These are phyloP conservation scores for Campoplex nolae DNA, from an alignment of 2,888 invertebrate species.

Conservation along the genomic window DNA sequence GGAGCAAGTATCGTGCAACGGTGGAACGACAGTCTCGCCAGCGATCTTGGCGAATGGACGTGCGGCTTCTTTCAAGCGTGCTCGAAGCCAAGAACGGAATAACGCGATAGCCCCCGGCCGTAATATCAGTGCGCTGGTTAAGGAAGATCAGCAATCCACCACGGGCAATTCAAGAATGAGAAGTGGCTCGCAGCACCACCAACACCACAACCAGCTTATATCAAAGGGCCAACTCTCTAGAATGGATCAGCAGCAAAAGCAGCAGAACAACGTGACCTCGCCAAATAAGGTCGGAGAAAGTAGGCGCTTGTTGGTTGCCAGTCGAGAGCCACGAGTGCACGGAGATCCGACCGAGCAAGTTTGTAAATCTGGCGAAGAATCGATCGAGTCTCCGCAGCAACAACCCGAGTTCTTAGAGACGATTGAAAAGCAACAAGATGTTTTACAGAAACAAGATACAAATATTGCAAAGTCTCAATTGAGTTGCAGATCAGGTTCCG, in stretches of 20 bases:
- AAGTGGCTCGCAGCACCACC: slow-evolving; percentile 67
- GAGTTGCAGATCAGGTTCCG: slow-evolving; percentile 31
- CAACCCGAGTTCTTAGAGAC: slow-evolving; percentile 31
- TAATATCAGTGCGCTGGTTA: slow-evolving; percentile 42
- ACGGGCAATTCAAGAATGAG: slow-evolving; percentile 73
- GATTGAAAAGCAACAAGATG: slow-evolving; percentile 15
- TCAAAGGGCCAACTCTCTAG: slow-evolving; percentile 72
- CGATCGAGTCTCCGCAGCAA: slow-evolving; percentile 47
- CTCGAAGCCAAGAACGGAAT: slow-evolving; percentile 73
- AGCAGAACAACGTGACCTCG: slow-evolving; percentile 72
- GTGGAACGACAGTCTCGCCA: slow-evolving; percentile 42
- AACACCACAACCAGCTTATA: slow-evolving; percentile 49
- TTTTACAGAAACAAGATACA: slow-evolving; percentile 12
- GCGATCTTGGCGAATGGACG: slow-evolving; percentile 68
- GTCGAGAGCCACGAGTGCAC: slow-evolving; percentile 71
- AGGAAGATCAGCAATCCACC: slow-evolving; percentile 60
- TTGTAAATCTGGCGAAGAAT: slow-evolving; percentile 71
- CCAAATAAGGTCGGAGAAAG: slow-evolving; percentile 81
- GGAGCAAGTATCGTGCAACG: slow-evolving; percentile 61
- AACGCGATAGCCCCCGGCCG: slow-evolving; percentile 50
- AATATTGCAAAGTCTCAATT: slow-evolving; percentile 32
- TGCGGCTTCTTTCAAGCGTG: slow-evolving; percentile 76
- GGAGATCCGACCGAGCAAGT: slow-evolving; percentile 65
- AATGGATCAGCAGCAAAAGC: slow-evolving; percentile 69
- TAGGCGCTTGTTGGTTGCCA: slow-evolving; percentile 71